Base-by-base conservation (phyloP, 2,797 vertebrate genomes). In the Enteromius paludinosus region DNA sequence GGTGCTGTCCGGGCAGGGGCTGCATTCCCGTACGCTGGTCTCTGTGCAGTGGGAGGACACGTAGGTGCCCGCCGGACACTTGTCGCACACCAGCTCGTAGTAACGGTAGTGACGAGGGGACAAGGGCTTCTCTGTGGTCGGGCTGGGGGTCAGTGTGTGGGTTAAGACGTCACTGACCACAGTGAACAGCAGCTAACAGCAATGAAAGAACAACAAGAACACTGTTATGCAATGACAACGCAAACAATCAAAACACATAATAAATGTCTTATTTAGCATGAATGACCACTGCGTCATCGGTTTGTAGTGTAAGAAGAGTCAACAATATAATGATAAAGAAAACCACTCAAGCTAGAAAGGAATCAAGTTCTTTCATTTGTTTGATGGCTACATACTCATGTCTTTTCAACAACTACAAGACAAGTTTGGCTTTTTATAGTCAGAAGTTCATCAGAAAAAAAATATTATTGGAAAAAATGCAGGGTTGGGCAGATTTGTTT, bases 51-150 rank as follows among this genome's bases (percentile, higher is more conserved):
- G 97, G 83, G 93, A 89, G 0, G 95, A 97, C 85, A 99, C 97
- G 0, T 95, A 95, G 49, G 96, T 98, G 87, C 98, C 98, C 10
- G 97, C 97, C 0, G 98, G 98, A 92, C 98, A 99, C 92, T 98
- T 98, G 93, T 97, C 94, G 28, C 98, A 99, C 85, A 93, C 90
- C 88, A 97, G 91, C 90, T 94, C 94, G 87, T 90, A 89, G 86
- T 98, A 95, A 86, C 82, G 94, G 87, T 99, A 99, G 75, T 95
- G 96, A 85, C 94, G 95, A 28, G 93, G 83, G 12, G 94, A 92
- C 52, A 96, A 94, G 86, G 87, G 79, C 14, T 47, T 89, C 69
- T 91, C 88, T 75, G 91, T 89, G 79, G 93, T 94, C 72, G 93
- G 90, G 84, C 92, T 93, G 33, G 92, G 90, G 30, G 94, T 91